Evolutionary conservation across 2,888 invertebrate genomes (phyloP).

Genomic region (Xestoiulus laeticollis): DNA sequence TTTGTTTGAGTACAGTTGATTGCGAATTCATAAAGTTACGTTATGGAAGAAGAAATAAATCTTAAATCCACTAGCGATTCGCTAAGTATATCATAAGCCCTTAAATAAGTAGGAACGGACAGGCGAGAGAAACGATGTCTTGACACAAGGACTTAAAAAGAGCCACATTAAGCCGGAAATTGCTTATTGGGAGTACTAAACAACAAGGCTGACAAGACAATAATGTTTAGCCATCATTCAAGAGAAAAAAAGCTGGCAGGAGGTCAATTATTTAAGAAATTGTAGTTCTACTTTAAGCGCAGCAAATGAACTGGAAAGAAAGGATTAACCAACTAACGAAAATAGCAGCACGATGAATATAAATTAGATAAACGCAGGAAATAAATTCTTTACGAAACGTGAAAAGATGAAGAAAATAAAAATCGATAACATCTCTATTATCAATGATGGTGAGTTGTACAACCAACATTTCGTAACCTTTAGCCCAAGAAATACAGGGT

Average conservation of each 20-base stretch:
- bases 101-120: neutral
- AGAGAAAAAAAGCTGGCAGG: neutral
- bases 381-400: neutral
- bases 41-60: neutral
- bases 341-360: neutral
- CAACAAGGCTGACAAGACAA: slow-evolving; percentile 4
- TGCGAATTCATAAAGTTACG: neutral
- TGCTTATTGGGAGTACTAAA: neutral
- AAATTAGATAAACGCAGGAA: neutral
- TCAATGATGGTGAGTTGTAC: neutral
- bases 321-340: neutral
- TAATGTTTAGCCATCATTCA: neutral
- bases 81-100: neutral
- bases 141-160: slow-evolving; percentile 8
- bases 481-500: neutral
- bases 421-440: neutral
- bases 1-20: neutral
- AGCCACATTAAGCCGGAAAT: slow-evolving; percentile 1
- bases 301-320: neutral
- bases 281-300: neutral
- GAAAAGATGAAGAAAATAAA: neutral
- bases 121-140: neutral
- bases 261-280: neutral
- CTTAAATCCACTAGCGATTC: neutral
- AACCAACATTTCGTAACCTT: neutral